Evolutionary conservation across 1,140 invertebrate species (phyloP), one percentile per base, ranked within the genome.

Genomic region (Macrobrachium nipponense): DNA sequence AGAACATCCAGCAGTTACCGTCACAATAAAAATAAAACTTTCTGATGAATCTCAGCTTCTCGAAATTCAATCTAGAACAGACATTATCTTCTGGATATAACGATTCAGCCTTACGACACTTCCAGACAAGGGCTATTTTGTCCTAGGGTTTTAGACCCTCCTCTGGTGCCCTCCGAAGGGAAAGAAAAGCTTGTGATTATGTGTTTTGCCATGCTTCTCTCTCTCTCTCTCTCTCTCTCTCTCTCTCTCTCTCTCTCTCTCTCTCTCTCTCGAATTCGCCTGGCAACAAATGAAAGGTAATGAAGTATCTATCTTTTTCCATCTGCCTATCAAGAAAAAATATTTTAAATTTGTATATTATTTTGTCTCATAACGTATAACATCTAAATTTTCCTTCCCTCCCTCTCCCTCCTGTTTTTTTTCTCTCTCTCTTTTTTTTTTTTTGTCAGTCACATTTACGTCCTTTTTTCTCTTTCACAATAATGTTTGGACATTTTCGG

Each of bases 191-290:
- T 51, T 78, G 23, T 23, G n/a, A 23, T 51, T 17, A 14, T 78
- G n/a, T 36, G 23, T 60, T 58, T 59, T 58, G 14, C 23, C 18
- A 58, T 59, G 14, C 59, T 44, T 23, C 58, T n/a, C 43, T 76
- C 20, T 44, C 73, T 76, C 17, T 5, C 36, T 12, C 51, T 44
- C 73, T 51, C 51, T 43, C 73, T 51, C 51, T 20, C 72, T 76
- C 73, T 44, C 51, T n/a, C 73, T 76, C 20, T 44, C 51, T 7
- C 73, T 76, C 73, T 44, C 58, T 51, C 15, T 20, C 61, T 64
- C 61, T 64, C 20, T 20, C 36, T 76, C 73, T 51, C 15, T 51
- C 18, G 14, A n/a, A 15, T 58, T 76, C 58, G n/a, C 20, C 51
- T 44, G 2, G 18, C 27, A 17, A 1, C 27, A 36, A 36, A 4